phyloP scores from a whole-genome alignment of 2,888 invertebrate genomes.

The Cyclophora albipunctata region DNA sequence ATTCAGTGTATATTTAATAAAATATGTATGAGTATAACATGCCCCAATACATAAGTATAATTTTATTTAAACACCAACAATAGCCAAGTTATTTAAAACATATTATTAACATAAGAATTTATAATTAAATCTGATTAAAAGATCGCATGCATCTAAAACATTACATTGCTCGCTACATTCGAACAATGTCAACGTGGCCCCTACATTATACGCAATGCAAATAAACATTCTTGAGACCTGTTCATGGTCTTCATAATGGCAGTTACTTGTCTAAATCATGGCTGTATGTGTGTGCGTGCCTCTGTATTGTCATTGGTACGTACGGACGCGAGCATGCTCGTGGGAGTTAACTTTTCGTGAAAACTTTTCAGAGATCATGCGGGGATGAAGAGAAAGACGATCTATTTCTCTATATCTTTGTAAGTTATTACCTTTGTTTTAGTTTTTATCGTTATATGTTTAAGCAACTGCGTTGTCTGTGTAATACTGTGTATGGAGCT shows the following conservation, averaged over 20 bases:
- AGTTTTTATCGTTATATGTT: background rate
- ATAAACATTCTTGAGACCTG: slow-evolving; percentile 29
- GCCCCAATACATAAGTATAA: no score
- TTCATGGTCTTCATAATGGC: slow-evolving; percentile 32
- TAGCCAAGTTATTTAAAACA: no score
- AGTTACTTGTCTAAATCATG: slow-evolving; percentile 33
- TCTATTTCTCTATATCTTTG: slow-evolving; percentile 2
- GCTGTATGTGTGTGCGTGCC: slow-evolving; percentile 23
- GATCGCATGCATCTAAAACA: background rate
- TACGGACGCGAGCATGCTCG: slow-evolving; percentile 27
- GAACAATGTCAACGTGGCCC: slow-evolving; percentile 4
- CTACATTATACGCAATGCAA: slow-evolving; percentile 35
- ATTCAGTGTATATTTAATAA: no score
- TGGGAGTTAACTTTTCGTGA: slow-evolving; percentile 39
- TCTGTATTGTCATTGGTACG: slow-evolving; percentile 27
- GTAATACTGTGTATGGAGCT: slow-evolving; percentile 7
- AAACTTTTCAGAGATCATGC: slow-evolving; percentile 35
- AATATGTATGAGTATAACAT: no score
- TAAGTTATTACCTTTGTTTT: background rate
- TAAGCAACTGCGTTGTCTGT: background rate
- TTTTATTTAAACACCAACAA: no score
- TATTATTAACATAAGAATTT: no score
- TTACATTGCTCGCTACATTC: slow-evolving; percentile 26
- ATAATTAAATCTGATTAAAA: no score
- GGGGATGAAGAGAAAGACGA: slow-evolving; percentile 4